Evolutionary conservation across 2,888 invertebrate species (phyloP), one percentile per base, ranked within the genome.

Genomic region (Dendrolimus pini): DNA sequence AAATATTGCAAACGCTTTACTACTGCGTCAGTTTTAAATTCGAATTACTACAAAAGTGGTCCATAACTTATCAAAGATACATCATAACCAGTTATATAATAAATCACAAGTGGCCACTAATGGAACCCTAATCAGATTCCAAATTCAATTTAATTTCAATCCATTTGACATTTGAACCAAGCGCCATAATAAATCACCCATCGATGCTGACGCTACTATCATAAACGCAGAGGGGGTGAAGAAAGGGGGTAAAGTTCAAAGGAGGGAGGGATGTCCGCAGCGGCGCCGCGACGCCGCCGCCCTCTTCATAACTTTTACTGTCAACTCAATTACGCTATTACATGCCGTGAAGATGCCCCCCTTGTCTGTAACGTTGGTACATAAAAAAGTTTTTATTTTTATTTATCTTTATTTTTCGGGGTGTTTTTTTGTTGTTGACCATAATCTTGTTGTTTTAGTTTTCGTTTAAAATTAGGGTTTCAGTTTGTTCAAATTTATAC

Each of bases 301-400:
- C 68, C 78, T 81, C 80, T 81, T 87, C 83, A 88, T 86, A 88
- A 86, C 86, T 87, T 84, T 82, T 80, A 83, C 85, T 82, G 83
- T 83, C 82, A 80, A 85, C 83, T 82, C 84, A 80, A 86, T 84
- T 85, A 85, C 84, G 76, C 71, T 72, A 80, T 82, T 79, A 80
- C 77, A 75, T 70, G 71, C 63, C 67, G 68, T 60, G 66, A 68
- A 65, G 66, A 47, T 30, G 47, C 47, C 47, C 47, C 47, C 47
- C 12, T 47, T 12, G 47, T 47, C 47, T 47, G 47, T 47, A 47
- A 47, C 9, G 47, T 47, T 10, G 47, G 47, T 47, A 47, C 9
- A 47, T 47, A 47, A 47, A 47, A 47, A 47, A 47, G 47, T 47
- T 47, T 47, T 47, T 47, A 47, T 47, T 10, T 47, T 47, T 47